A percentile compares a stretch with the other conserved stretches of the same genome.
phyloP scores from a whole-genome alignment of 2,888 invertebrate species.

The Brachypalpus laphriformis region DNA sequence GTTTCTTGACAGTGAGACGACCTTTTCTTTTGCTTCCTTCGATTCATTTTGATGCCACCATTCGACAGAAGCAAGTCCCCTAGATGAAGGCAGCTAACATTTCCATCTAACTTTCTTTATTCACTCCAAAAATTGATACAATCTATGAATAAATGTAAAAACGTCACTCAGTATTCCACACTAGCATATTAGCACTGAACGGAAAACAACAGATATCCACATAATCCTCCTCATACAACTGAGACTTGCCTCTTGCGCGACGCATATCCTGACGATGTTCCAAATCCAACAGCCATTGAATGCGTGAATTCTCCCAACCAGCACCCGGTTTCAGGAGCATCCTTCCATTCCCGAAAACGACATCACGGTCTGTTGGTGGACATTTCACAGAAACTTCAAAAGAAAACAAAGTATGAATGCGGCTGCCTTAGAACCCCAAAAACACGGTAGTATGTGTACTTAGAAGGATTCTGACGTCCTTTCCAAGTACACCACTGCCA shows the following conservation, averaged over 20 bases:
- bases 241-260: background rate
- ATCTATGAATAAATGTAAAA: background rate
- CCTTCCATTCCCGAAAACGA: constrained; percentile 52
- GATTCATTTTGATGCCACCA: too few relatives aligned
- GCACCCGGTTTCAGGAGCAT: constrained; percentile 9
- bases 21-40: too few relatives aligned
- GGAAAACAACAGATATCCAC: constrained; percentile 66
- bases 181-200: constrained; percentile 40
- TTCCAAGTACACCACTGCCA: too few relatives aligned
- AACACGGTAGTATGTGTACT: too few relatives aligned
- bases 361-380: constrained; percentile 48
- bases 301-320: constrained; percentile 63
- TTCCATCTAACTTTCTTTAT: constrained; percentile 35
- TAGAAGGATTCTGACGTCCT: too few relatives aligned
- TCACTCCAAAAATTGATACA: constrained; percentile 11
- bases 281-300: constrained; percentile 67
- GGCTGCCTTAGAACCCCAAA: too few relatives aligned
- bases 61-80: too few relatives aligned
- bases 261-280: constrained; percentile 33
- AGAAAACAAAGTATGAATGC: background rate
- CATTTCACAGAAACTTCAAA: constrained; percentile 46
- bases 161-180: constrained; percentile 14
- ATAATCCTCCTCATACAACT: constrained; percentile 27
- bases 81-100: background rate
- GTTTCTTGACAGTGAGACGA: too few relatives aligned